Conservation (phyloP, 2,888 invertebrate species). For the Phytoseiulus persimilis region DNA sequence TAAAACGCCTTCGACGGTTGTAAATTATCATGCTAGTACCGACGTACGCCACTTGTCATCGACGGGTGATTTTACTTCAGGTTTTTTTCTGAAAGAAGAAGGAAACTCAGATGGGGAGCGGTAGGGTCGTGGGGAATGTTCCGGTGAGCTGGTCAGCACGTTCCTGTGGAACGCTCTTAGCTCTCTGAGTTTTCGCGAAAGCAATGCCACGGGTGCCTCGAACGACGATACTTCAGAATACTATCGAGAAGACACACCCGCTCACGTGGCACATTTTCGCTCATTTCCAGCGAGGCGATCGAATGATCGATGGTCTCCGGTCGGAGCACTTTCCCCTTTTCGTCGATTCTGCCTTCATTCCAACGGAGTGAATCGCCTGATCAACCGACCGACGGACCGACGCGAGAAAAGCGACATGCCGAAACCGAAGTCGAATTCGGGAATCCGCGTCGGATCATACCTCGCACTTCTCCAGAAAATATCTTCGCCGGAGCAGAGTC, state of each 20-base stretch:
- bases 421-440: too few relatives aligned
- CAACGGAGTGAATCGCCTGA: neutral
- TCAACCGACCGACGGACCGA: neutral
- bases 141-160: too few relatives aligned
- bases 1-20: neutral
- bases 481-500: too few relatives aligned
- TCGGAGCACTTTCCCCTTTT: neutral
- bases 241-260: neutral
- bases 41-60: neutral
- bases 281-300: neutral
- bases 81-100: neutral
- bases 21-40: neutral
- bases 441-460: too few relatives aligned
- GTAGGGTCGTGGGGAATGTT: too few relatives aligned
- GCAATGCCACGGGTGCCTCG: neutral
- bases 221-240: neutral
- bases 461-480: too few relatives aligned
- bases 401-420: too few relatives aligned
- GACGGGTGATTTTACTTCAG: neutral
- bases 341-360: neutral
- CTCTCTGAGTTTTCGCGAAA: neutral
- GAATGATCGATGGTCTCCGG: neutral
- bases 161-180: too few relatives aligned
- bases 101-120: too few relatives aligned
- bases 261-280: conserved; percentile 5